Conservation (phyloP, 2,113 vertebrate species). For the Ciconia boyciana region DNA sequence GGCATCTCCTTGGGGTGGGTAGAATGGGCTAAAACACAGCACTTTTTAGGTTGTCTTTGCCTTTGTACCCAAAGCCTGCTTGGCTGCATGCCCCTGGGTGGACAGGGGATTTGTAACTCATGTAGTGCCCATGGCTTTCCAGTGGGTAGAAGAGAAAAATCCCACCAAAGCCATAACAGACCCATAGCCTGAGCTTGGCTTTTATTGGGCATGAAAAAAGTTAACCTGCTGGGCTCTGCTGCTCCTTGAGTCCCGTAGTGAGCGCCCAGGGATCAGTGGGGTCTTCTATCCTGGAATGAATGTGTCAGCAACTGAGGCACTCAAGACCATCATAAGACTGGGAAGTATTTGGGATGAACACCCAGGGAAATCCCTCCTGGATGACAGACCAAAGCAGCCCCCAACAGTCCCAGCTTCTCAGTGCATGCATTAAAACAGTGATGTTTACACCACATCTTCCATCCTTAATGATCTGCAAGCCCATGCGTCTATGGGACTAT, state of each 20-base stretch:
- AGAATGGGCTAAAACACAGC: not conserved
- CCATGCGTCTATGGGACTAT: accelerated
- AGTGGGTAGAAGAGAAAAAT: not conserved
- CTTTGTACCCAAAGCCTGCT: not conserved
- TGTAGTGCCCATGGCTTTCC: not conserved
- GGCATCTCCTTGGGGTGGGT: slow-evolving; percentile 70
- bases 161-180: not conserved
- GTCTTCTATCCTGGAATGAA: not conserved
- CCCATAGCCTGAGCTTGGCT: not conserved
- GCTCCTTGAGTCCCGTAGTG: accelerated
- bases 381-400: not conserved
- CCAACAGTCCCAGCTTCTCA: not conserved
- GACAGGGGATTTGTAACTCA: accelerated
- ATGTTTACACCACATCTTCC: not conserved
- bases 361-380: not conserved
- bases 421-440: accelerated
- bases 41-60: not conserved
- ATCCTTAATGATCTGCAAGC: accelerated
- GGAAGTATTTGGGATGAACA: not conserved
- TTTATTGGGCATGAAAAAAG: not conserved
- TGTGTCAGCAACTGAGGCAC: accelerated
- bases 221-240: not conserved
- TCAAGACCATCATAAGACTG: not conserved
- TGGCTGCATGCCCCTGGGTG: accelerated
- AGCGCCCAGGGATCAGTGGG: not conserved